Percentiles rank a stretch among this genome's conserved stretches.
These are phyloP conservation scores for Achlya flavicornis DNA, from an alignment of 2,888 invertebrate genomes.

Conservation along the genomic window DNA sequence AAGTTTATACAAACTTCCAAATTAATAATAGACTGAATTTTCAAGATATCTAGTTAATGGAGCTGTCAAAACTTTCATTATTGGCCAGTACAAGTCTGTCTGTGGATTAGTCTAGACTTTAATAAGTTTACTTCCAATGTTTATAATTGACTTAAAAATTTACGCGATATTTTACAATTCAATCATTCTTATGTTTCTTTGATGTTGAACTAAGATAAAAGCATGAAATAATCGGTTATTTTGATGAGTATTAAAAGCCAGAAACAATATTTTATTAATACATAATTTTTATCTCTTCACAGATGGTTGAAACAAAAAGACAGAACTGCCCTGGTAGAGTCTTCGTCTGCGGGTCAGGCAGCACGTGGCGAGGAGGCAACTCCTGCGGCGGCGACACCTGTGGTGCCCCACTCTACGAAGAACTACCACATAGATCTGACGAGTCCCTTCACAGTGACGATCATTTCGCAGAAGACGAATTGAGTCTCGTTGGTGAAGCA, in stretches of 20 bases:
- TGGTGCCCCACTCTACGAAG: conserved; percentile 92
- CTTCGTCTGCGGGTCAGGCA: conserved; percentile 85
- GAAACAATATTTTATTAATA: too few relatives aligned
- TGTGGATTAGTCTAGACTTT: conserved; percentile 33
- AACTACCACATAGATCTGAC: conserved; percentile 86
- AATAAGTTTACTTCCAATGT: conserved; percentile 28
- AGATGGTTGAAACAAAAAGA: conserved; percentile 90
- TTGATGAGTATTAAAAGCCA: too few relatives aligned
- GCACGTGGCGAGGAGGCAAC: conserved; percentile 84
- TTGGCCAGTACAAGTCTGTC: conserved; percentile 32
- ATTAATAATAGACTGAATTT: neutral
- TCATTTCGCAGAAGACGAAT: conserved; percentile 93
- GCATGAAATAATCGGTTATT: too few relatives aligned
- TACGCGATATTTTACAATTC: conserved; percentile 17
- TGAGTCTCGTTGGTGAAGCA: conserved; percentile 82
- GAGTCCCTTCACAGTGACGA: conserved; percentile 88
- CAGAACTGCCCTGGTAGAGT: conserved; percentile 84
- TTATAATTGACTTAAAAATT: conserved; percentile 44
- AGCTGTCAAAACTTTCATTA: conserved; percentile 35
- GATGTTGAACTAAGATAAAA: neutral
- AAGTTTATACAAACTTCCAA: neutral
- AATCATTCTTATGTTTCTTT: neutral
- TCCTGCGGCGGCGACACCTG: conserved; percentile 71
- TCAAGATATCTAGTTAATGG: neutral
- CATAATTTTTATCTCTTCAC: conserved; percentile 71